Evolutionary conservation across 1,140 invertebrate genomes (phyloP).

Genomic region (Bombus pyrosoma): DNA sequence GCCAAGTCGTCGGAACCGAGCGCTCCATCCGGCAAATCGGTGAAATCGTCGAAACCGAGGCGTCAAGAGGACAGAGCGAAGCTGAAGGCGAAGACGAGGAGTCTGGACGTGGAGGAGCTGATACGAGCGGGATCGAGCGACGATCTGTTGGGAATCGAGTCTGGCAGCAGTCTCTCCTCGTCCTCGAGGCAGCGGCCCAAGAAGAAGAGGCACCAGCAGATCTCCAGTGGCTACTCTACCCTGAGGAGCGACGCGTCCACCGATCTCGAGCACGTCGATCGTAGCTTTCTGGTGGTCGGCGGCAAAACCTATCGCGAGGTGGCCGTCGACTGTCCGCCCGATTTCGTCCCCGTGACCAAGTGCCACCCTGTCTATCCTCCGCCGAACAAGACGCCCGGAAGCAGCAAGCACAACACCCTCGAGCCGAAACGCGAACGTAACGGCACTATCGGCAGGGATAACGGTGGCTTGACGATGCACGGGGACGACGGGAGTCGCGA

Average conservation of each 20-base stretch:
- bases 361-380: slow-evolving; percentile 90
- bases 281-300: slow-evolving; percentile 67
- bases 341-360: slow-evolving; percentile 89
- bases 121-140: slow-evolving; percentile 81
- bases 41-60: slow-evolving; percentile 3
- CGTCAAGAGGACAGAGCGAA: slow-evolving; percentile 54
- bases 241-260: slow-evolving; percentile 81
- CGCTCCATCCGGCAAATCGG: slow-evolving; percentile 20
- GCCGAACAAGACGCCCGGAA: slow-evolving; percentile 75
- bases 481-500: slow-evolving; percentile 34
- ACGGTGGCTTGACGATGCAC: not conserved
- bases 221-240: slow-evolving; percentile 80
- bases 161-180: slow-evolving; percentile 59
- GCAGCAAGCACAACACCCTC: slow-evolving; percentile 70
- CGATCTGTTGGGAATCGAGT: slow-evolving; percentile 78
- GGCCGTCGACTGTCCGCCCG: slow-evolving; percentile 89
- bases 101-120: slow-evolving; percentile 71
- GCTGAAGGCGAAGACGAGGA: slow-evolving; percentile 50
- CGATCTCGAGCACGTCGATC: slow-evolving; percentile 52
- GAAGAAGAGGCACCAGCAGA: slow-evolving; percentile 75
- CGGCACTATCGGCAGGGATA: slow-evolving; percentile 45
- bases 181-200: slow-evolving; percentile 66
- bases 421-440: slow-evolving; percentile 62
- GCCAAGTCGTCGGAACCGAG: not conserved
- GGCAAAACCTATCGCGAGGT: slow-evolving; percentile 85